Evolutionary conservation across 2,888 invertebrate genomes (phyloP).

Genomic region (Gastracanthus pulcherrimus): DNA sequence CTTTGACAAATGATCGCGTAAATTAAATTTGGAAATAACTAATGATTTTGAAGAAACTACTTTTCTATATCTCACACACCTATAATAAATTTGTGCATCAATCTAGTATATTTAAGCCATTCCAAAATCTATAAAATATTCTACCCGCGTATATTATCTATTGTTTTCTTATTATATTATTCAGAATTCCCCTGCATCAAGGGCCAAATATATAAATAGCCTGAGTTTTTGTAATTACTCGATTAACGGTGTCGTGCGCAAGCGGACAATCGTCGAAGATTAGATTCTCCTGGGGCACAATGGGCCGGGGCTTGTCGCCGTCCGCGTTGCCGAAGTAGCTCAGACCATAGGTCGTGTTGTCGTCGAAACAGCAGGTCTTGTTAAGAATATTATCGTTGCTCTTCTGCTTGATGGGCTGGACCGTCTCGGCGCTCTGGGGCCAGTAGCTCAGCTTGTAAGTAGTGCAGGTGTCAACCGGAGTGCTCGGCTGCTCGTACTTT

Average conservation of each 20-base stretch:
- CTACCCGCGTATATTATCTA: too few relatives aligned
- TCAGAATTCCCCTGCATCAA: too few relatives aligned
- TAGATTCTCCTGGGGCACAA: slow-evolving; percentile 62
- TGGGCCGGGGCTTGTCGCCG: slow-evolving; percentile 65
- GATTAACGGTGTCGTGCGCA: slow-evolving; percentile 69
- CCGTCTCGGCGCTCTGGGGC: slow-evolving; percentile 66
- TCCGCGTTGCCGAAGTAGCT: slow-evolving; percentile 70
- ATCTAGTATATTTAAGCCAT: too few relatives aligned
- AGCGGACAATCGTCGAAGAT: slow-evolving; percentile 67
- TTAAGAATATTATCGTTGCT: slow-evolving; percentile 69
- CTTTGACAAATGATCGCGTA: neutral
- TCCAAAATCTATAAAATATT: too few relatives aligned
- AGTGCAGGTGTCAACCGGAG: slow-evolving; percentile 68
- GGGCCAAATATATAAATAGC: too few relatives aligned
- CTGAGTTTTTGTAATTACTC: too few relatives aligned
- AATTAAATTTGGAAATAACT: neutral
- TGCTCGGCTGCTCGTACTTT: slow-evolving; percentile 66
- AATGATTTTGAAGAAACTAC: too few relatives aligned
- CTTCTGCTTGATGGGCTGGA: slow-evolving; percentile 61
- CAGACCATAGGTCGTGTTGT: slow-evolving; percentile 73
- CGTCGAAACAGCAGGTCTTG: slow-evolving; percentile 67
- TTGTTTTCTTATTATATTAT: too few relatives aligned
- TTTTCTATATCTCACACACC: too few relatives aligned
- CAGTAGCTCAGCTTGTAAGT: slow-evolving; percentile 74
- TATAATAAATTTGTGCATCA: too few relatives aligned